Evolutionary conservation across 2,113 vertebrate species (phyloP).

Genomic region (Regulus satrapa): DNA sequence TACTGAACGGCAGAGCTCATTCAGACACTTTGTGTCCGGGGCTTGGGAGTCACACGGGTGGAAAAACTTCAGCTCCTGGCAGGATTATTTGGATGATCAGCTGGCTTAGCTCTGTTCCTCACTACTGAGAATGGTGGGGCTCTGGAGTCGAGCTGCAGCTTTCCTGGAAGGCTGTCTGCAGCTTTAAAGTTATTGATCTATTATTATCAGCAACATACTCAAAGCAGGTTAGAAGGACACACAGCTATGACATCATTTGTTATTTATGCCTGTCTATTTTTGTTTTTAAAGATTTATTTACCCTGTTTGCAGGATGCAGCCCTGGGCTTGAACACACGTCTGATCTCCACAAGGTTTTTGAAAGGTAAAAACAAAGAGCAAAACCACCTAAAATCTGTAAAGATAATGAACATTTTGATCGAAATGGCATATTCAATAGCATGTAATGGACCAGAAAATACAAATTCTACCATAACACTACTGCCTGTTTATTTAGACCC

Average conservation of each 20-base stretch:
- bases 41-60: background rate
- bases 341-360: background rate
- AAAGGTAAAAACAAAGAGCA: background rate
- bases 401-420: background rate
- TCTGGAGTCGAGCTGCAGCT: background rate
- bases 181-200: constrained; percentile 41
- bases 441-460: background rate
- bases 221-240: background rate
- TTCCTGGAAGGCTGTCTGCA: constrained; percentile 18
- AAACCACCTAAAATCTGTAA: background rate
- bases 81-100: background rate
- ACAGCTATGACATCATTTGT: background rate
- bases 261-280: constrained; percentile 31
- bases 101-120: background rate
- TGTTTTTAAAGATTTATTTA: background rate
- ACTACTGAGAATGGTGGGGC: background rate
- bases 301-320: background rate
- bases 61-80: background rate
- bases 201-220: background rate
- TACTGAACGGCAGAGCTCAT: background rate
- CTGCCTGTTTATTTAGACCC: background rate
- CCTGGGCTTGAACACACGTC: background rate
- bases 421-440: background rate
- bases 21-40: background rate
- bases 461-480: background rate